Evolutionary conservation across 2,113 vertebrate genomes (phyloP), one percentile per base, ranked within the genome.

Genomic region (Nipponia nippon): DNA sequence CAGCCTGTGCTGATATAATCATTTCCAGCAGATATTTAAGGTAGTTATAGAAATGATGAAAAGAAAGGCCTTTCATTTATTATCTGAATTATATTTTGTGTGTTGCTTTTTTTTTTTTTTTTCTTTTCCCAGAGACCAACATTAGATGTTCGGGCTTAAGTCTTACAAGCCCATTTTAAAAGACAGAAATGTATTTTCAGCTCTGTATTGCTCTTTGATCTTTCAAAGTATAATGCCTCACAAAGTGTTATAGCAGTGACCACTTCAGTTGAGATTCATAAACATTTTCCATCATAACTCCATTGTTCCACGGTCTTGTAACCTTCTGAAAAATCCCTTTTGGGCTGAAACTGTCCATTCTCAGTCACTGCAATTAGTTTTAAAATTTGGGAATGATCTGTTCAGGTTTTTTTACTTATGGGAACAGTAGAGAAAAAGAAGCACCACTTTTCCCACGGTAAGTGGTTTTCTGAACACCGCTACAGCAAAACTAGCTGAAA

Each of bases 51-150:
- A 96, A 97, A 98, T 71, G 30, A 95, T 95, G 87, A 94, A 96
- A 97, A 98, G 90, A 94, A 97, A 96, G 83, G 18, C 26, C 65
- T 93, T 98, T 93, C 93, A 94, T 96, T 96, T 97, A 96, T 97
- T 96, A 87, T 94, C 79, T 96, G 96, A 92, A 95, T 96, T 95
- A 55, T 87, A 84, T 92, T 97, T 94, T 95, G 46, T 88, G 30
- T 85, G 52, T 72, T 81, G n/a, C 26, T 38, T 83, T 84, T 78
- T 47, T 52, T 70, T 70, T 49, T 42, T 34, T 27, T 4, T 52
- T 61, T 62, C 18, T 90, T 89, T 95, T 96, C 58, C 25, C 40
- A 67, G 50, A 80, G 47, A 93, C 63, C 34, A 93, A 55, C 58
- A 67, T 53, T 81, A 91, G 66, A n/a, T 85, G 59, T 81, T 87